Evolutionary conservation across 2,797 vertebrate genomes (phyloP).

Genomic region (Notamacropus eugenii): DNA sequence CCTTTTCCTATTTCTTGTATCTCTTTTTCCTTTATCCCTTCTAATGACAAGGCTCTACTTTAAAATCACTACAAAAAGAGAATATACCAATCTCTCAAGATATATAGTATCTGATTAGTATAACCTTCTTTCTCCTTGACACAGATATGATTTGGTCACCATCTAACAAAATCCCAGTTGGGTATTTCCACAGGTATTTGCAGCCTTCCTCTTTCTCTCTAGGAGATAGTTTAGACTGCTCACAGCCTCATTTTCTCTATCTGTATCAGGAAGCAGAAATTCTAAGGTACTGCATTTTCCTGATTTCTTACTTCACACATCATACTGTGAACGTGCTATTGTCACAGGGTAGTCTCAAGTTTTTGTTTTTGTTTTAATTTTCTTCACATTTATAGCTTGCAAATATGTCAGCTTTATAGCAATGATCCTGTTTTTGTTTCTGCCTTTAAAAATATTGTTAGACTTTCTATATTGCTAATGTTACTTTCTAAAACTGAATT

Average conservation of each 20-base stretch:
- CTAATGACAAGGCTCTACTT: too few species aligned
- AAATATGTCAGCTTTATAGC: constrained; percentile 4
- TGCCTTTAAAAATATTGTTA: not conserved
- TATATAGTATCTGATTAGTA: too few species aligned
- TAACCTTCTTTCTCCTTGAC: too few species aligned
- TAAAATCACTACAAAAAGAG: too few species aligned
- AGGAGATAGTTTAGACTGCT: constrained; percentile 4
- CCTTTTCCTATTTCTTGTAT: too few species aligned
- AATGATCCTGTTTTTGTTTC: constrained; percentile 18
- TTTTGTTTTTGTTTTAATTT: constrained; percentile 9
- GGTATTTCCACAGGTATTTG: too few species aligned
- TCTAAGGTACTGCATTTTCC: not conserved
- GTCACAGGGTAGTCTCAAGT: constrained; percentile 31
- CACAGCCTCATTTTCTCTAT: not conserved
- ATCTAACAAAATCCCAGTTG: too few species aligned
- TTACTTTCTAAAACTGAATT: not conserved
- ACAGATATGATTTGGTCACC: too few species aligned
- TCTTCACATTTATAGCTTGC: constrained; percentile 34
- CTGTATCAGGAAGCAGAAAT: not conserved
- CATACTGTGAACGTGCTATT: not conserved
- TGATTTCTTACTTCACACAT: constrained; percentile 36
- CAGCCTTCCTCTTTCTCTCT: too few species aligned
- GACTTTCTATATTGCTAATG: not conserved
- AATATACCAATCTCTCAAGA: too few species aligned
- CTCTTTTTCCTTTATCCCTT: too few species aligned